These are phyloP conservation scores for Pseudopleuronectes americanus DNA, from an alignment of 2,797 vertebrate species.

Conservation along the genomic window DNA sequence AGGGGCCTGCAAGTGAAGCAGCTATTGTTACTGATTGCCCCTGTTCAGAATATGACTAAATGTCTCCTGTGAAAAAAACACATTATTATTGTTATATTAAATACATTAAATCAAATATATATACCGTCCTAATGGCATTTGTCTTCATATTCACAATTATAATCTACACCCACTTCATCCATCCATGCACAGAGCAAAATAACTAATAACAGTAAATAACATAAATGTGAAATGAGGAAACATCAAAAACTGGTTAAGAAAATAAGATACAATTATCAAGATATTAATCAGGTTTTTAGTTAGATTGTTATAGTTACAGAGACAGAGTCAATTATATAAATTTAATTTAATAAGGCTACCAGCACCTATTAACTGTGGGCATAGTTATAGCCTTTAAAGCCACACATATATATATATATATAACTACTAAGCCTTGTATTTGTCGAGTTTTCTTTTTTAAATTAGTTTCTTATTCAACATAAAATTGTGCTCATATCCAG, in stretches of 20 bases:
- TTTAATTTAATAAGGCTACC: neutral
- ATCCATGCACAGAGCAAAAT: no score
- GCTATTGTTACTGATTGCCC: neutral
- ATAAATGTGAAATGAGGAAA: no score
- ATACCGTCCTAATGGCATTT: no score
- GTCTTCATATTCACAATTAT: no score
- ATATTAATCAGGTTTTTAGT: neutral
- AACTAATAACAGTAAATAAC: no score
- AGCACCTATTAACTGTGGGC: neutral
- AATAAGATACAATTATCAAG: neutral
- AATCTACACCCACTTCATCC: no score
- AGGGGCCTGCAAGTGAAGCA: no score
- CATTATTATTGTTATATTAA: neutral
- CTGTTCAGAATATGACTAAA: neutral
- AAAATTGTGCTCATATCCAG: neutral
- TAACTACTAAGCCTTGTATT: neutral
- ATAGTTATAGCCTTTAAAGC: neutral
- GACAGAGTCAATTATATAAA: neutral
- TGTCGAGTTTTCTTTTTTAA: neutral
- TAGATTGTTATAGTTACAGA: neutral
- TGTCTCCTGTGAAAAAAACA: neutral
- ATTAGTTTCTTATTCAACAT: neutral
- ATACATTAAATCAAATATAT: no score
- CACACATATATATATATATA: neutral
- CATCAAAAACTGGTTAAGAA: no score